Evolutionary conservation across 2,113 vertebrate genomes (phyloP), one percentile per base, ranked within the genome.

Genomic region (Mesembrinibis cayennensis): DNA sequence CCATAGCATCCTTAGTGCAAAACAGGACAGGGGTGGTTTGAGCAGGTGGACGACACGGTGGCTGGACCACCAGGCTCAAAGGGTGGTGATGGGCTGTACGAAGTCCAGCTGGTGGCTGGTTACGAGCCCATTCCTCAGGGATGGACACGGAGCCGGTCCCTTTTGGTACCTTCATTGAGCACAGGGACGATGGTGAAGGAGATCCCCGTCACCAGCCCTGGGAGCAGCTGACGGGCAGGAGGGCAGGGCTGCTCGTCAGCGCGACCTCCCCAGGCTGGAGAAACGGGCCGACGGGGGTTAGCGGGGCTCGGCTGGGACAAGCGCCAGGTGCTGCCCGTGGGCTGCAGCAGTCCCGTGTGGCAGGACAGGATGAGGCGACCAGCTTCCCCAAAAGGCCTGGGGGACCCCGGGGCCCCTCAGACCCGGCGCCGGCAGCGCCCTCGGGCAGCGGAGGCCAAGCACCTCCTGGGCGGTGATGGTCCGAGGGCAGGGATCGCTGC

Each of bases 131-230:
- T 66, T 59, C 44, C 73, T 71, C 36, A 9, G 29, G 71, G 29
- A 23, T 3, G 20, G 55, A 20, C 9, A 10, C 1, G 1, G 59
- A 5, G 26, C 44, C 2, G 8, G 17, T 30, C 6, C 30, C 9
- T 1, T 36, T 36, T 10, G 34, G 53, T 45, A 3, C 7, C 61
- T 12, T 42, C 62, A 7, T 21, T 36, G 38, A 34, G 45, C 4
- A 3, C 12, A 1, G 2, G 30, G 25, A 30, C 2, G 2, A 40
- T 6, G 42, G 40, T 42, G 25, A 13, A 10, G 34, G 16, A 66
- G 16, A 21, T 25, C 19, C 9, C 66, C 8, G 18, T 40, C 59
- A 11, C 71, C 58, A 34, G 40, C 50, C 30, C 5, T 6, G 16
- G 62, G 30, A 67, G 59, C 38, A 16, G 45, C 19, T 2, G 4